phyloP scores from a whole-genome alignment of 2,888 invertebrate genomes.

The Microplitis deprimator region DNA sequence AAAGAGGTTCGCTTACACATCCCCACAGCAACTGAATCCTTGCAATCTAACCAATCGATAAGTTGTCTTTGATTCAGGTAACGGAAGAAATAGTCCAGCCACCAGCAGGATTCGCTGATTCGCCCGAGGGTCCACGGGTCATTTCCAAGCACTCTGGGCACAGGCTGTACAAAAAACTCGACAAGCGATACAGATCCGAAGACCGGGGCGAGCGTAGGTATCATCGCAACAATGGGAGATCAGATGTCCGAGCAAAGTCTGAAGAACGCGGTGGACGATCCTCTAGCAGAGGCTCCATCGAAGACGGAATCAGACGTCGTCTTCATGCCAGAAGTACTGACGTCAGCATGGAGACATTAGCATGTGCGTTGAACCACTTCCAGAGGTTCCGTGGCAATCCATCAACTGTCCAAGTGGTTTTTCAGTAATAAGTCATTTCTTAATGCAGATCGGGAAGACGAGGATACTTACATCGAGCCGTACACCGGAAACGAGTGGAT shows the following conservation, averaged over 20 bases:
- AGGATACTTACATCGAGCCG: conserved; percentile 83
- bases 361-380: conserved; percentile 55
- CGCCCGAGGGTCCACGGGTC: conserved; percentile 75
- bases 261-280: conserved; percentile 65
- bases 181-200: conserved; percentile 85
- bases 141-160: conserved; percentile 69
- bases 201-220: conserved; percentile 80
- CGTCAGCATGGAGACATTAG: conserved; percentile 74
- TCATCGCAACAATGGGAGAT: conserved; percentile 74
- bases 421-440: neutral
- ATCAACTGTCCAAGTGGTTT: too few relatives aligned
- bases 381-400: too few relatives aligned
- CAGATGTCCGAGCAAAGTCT: conserved; percentile 83
- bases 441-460: conserved; percentile 74
- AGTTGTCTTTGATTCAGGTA: conserved; percentile 55
- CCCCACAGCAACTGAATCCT: neutral
- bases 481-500: conserved; percentile 83
- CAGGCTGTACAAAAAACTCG: conserved; percentile 84
- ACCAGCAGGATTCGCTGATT: conserved; percentile 91
- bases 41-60: neutral
- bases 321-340: conserved; percentile 78
- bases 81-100: conserved; percentile 85
- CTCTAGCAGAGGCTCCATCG: conserved; percentile 62
- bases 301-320: conserved; percentile 60
- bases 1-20: conserved; percentile 76